Evolutionary conservation across 1,140 invertebrate species (phyloP), one percentile per base, ranked within the genome.

Genomic region (Druon quercuslanigerum): DNA sequence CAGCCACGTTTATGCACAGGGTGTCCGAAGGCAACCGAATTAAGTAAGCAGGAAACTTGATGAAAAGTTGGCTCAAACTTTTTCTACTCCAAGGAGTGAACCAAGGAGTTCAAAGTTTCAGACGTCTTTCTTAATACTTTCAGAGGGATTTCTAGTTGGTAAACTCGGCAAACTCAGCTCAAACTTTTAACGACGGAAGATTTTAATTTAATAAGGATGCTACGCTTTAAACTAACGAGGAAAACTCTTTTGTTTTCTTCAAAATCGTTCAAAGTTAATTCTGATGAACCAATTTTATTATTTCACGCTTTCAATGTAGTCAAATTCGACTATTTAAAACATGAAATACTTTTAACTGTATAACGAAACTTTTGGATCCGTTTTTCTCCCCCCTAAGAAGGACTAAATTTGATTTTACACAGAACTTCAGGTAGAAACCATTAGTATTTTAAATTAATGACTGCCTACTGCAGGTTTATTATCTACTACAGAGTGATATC

Each of bases 201-300:
- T 66, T 66, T 66, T 66, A 66, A 66, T 66, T 66, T 66, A 40
- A 66, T 40, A 66, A 14, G 25, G 25, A 40, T 33, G 25, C 57
- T 33, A 13, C 6, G 5, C 60, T 66, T n/a, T 40, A 66, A 40
- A 56, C 6, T 7, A n/a, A 54, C 54, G 20, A 56, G 9, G 2
- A 16, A 40, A 66, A 66, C 60, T 66, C 40, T 66, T 66, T 16
- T 33, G 40, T 60, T 60, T 19, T 14, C 11, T 4, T 25, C 33
- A 40, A 40, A 40, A 40, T 66, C 20, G 40, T 66, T 46, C 40
- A 46, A 46, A 46, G 7, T 46, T 11, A 46, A 11, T 46, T 11
- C 40, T 46, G 9, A 46, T 46, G 7, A 40, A 46, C 40, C 40
- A 8, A 46, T 8, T 8, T 8, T 9, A 9, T 25, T 25, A 25